Conservation (phyloP, 2,113 vertebrate genomes). For the Mormyrus iriodes region DNA sequence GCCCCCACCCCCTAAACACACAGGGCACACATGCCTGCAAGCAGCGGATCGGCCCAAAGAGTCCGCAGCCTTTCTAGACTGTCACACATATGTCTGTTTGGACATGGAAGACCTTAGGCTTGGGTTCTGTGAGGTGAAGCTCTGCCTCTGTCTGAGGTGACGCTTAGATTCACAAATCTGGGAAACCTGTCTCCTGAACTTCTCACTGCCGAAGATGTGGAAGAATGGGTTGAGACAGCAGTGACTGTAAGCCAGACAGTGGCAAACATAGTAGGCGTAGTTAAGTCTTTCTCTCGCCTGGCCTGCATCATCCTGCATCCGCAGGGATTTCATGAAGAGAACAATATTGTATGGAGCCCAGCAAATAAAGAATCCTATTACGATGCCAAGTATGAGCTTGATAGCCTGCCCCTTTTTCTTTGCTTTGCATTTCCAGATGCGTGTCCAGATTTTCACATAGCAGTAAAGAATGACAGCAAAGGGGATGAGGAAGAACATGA, state of each 20-base stretch:
- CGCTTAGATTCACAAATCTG: not conserved
- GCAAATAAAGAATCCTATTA: conserved; percentile 56
- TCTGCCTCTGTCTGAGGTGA: not conserved
- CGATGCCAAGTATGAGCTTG: conserved; percentile 49
- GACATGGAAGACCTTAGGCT: not conserved
- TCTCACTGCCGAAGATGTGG: conserved; percentile 53
- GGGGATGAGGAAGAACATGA: conserved; percentile 49
- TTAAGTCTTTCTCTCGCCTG: conserved; percentile 27
- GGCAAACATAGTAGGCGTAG: conserved; percentile 33
- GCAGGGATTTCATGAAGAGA: conserved; percentile 38
- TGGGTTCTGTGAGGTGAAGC: conserved; percentile 11
- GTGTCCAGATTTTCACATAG: conserved; percentile 47
- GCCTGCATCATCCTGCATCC: not conserved
- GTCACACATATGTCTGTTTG: not conserved
- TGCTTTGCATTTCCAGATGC: conserved; percentile 40
- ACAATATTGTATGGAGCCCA: conserved; percentile 56
- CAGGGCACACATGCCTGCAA: too few species aligned
- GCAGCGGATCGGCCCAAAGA: not conserved
- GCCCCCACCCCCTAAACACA: too few species aligned
- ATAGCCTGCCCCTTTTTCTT: conserved; percentile 42
- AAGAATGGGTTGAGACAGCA: conserved; percentile 61
- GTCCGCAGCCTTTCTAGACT: not conserved
- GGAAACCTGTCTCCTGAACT: conserved; percentile 49
- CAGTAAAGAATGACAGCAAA: conserved; percentile 50
- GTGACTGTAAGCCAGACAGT: conserved; percentile 48